Evolutionary conservation across 2,113 vertebrate species (phyloP), one percentile per base, ranked within the genome.

Genomic region (Gorsachius goisagi): DNA sequence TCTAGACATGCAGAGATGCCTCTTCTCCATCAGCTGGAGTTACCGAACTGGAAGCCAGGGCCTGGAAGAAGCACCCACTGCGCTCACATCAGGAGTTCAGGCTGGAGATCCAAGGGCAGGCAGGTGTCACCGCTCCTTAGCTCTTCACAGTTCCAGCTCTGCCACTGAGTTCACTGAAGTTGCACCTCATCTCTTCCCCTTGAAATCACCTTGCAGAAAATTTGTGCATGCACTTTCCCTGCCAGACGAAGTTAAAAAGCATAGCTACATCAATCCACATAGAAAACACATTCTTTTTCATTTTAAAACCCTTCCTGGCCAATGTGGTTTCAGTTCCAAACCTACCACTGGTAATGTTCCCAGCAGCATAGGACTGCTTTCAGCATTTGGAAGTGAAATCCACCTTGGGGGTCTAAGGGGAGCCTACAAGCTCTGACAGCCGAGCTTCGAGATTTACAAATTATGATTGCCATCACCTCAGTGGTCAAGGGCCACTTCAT

Each of bases 211-310:
- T 60, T 55, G 76, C 56, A 35, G 66, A 88, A 67, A 66, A 62
- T 8, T 39, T 88, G 11, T 17, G 6, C 3, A 1, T n/a, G 16
- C 28, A 3, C 12, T 53, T 85, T 50, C 41, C 24, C 26, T 75
- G 12, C 6, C 33, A 85, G 23, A 39, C 18, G 53, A 72, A 53
- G 15, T 67, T 53, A n/a, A 62, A 87, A 85, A 75, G 15, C 18
- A n/a, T 27, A 63, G 8, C 5, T 72, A 23, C 19, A 47, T 68
- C 0, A 0, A 55, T 73, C 49, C 16, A 5, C 13, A 64, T 10
- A 47, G 24, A 76, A 86, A 89, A 30, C 6, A 22, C 1, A 11
- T 30, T 21, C 0, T 35, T 78, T 37, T 75, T 75, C 0, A 33
- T 72, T 92, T 52, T 9, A 77, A 81, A 60, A n/a, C 9, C 11